These are phyloP conservation scores for Pteronura brasiliensis DNA, from an alignment of 2,113 vertebrate species.

Conservation along the genomic window DNA sequence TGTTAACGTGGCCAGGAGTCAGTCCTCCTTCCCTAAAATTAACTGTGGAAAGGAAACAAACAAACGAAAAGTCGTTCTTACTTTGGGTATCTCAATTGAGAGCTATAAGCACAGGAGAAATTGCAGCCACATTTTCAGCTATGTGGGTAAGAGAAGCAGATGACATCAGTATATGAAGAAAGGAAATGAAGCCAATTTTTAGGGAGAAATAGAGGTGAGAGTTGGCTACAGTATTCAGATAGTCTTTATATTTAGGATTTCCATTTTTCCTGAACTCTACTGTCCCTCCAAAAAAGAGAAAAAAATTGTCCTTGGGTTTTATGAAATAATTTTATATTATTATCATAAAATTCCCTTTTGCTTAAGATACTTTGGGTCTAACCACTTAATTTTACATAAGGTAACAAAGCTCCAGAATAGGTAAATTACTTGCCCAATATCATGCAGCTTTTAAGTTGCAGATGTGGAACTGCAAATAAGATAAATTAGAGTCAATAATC, in stretches of 20 bases:
- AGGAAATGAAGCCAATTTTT: background rate
- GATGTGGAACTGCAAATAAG: background rate
- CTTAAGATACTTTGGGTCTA: background rate
- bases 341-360: background rate
- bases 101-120: background rate
- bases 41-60: background rate
- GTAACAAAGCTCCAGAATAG: background rate
- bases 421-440: background rate
- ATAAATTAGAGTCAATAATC: background rate
- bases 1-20: background rate
- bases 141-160: background rate
- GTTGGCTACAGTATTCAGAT: background rate
- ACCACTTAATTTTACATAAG: background rate
- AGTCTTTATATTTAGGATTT: background rate
- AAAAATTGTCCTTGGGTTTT: background rate
- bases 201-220: background rate
- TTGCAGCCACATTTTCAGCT: background rate
- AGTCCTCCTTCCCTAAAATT: background rate
- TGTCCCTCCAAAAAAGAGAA: background rate
- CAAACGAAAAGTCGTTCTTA: background rate
- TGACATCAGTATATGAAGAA: background rate
- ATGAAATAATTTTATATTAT: background rate
- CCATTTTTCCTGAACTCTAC: background rate
- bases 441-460: background rate
- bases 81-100: background rate